These are phyloP conservation scores for Xyrichtys novacula DNA, from an alignment of 2,797 vertebrate species.

Conservation along the genomic window DNA sequence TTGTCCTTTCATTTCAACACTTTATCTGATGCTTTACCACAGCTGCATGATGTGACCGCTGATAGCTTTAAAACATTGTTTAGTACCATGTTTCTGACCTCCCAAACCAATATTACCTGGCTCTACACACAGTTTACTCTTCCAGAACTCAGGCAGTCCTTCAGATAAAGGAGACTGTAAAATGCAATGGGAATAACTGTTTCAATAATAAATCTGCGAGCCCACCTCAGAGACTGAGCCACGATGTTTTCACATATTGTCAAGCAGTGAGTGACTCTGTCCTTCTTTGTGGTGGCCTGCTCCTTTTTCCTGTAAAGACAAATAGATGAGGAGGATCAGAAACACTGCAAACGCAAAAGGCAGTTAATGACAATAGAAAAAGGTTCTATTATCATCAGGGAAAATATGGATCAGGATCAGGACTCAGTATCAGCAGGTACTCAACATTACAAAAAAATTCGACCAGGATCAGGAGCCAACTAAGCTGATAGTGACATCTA, in stretches of 20 bases:
- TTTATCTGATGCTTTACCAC: too few species aligned
- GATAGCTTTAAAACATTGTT: too few species aligned
- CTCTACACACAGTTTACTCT: conserved; percentile 1
- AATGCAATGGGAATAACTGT: background rate
- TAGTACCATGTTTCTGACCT: too few species aligned
- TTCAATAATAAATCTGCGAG: background rate
- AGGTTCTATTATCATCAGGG: too few species aligned
- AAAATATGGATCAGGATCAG: too few species aligned
- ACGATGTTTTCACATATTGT: conserved; percentile 99
- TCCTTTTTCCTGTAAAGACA: conserved; percentile 93
- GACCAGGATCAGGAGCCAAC: too few species aligned
- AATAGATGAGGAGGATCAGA: conserved; percentile 4
- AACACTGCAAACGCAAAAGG: background rate
- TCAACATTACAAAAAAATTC: too few species aligned
- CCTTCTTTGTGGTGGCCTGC: conserved; percentile 95
- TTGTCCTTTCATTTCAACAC: too few species aligned
- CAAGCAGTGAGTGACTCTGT: conserved; percentile 95
- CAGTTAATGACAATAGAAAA: conserved; percentile 7
- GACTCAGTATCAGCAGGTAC: too few species aligned
- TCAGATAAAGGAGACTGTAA: background rate
- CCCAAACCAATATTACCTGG: background rate
- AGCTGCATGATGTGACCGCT: too few species aligned
- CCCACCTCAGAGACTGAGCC: conserved; percentile 96
- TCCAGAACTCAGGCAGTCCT: background rate
- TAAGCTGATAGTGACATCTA: too few species aligned